Evolutionary conservation across 2,888 invertebrate genomes (phyloP), one percentile per base, ranked within the genome.

Genomic region (Eurytoma californica): DNA sequence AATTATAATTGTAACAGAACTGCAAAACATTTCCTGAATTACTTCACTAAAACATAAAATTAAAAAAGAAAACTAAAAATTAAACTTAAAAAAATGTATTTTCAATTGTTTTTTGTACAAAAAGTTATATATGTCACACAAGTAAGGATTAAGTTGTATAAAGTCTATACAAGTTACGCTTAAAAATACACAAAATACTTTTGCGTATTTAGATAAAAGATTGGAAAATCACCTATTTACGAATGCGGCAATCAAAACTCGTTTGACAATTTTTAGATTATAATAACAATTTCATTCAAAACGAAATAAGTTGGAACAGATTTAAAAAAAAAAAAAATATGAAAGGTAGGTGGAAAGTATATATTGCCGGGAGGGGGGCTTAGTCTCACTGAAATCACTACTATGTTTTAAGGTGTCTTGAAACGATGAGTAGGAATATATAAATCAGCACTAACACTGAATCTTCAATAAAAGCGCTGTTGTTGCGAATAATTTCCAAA

Each of bases 401-500:
- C 47, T 63, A 60, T 39, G 24, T 39, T 9, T 39, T 7, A 24
- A 47, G 67, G 4, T 67, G 67, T 72, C 57, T 51, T 7, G 13
- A 51, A 28, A 67, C 39, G 39, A 58, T 74, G 66, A 55, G 55
- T 77, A 39, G 39, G 7, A 9, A 75, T 53, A 60, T 68, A 24
- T 39, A 28, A 67, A 16, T 9, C 55, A 61, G 18, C 65, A 76
- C 69, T 63, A 58, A 49, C 60, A 55, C 18, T 30, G 18, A 60
- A 51, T 66, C 53, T 81, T 85, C 72, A 89, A 82, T 89, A 90
- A 79, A 89, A 90, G 81, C 88, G 87, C 79, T 87, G 87, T 74
- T 89, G 89, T 55, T 86, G 88, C 61, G 76, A 63, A 60, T 88
- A 90, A 83, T 86, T 87, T 28, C 86, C 87, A 69, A 88, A 90